These are phyloP conservation scores for Anthoscopus minutus DNA, from an alignment of 2,113 vertebrate species.

Conservation along the genomic window DNA sequence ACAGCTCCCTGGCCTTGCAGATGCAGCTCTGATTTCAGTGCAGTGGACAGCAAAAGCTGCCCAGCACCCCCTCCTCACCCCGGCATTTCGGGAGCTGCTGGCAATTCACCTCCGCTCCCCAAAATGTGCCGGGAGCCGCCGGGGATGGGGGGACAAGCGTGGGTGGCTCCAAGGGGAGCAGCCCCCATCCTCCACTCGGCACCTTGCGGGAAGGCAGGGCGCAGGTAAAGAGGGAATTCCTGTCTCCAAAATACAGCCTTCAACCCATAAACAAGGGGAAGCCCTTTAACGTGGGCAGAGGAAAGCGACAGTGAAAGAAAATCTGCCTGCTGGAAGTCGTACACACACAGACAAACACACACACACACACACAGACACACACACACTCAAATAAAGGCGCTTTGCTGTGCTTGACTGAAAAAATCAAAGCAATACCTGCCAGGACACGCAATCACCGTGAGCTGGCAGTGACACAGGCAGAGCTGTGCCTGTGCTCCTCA, in stretches of 20 bases:
- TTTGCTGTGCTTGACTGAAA: neutral
- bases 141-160: neutral
- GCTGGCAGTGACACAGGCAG: neutral
- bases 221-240: neutral
- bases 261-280: neutral
- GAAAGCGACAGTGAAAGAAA: neutral
- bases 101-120: neutral
- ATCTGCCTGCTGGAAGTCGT: neutral
- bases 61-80: neutral
- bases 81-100: neutral
- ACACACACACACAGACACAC: neutral
- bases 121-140: neutral
- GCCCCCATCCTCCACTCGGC: too few relatives aligned
- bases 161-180: too few relatives aligned
- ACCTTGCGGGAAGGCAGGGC: neutral
- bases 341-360: too few relatives aligned
- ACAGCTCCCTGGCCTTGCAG: neutral
- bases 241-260: neutral
- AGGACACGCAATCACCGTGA: neutral
- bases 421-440: neutral
- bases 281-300: neutral
- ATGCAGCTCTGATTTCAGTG: neutral
- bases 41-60: neutral
- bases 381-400: neutral
- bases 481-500: neutral